Conservation (phyloP, 2,797 vertebrate genomes). For the Leucoraja ocellata region DNA sequence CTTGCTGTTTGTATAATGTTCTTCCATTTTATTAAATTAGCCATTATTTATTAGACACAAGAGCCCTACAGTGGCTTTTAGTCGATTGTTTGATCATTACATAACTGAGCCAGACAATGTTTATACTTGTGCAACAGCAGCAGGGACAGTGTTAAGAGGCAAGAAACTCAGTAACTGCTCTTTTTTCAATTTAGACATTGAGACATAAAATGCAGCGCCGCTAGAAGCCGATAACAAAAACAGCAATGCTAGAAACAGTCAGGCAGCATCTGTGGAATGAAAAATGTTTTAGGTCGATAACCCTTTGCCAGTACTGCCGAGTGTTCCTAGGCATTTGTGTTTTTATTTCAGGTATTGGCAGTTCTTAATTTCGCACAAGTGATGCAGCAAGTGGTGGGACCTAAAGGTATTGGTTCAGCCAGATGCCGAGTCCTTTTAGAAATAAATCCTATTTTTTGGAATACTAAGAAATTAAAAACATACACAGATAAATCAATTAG, state of each 20-base stretch:
- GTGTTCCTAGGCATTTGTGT: no score
- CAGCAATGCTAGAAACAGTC: no score
- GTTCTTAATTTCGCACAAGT: no score
- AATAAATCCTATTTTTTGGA: neutral
- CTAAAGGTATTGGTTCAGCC: neutral
- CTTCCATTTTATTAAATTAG: neutral
- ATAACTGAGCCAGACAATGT: neutral
- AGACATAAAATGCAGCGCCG: no score
- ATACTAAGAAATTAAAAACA: neutral
- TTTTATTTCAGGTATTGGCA: neutral
- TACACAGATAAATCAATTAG: neutral
- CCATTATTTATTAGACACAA: neutral
- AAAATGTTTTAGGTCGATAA: no score
- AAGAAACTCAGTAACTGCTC: neutral
- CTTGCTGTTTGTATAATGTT: neutral
- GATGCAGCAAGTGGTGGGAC: neutral
- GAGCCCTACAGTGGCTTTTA: neutral
- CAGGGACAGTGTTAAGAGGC: neutral
- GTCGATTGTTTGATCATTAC: neutral
- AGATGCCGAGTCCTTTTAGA: neutral
- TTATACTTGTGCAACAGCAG: neutral
- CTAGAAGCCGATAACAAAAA: no score
- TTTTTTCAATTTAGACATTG: no score
- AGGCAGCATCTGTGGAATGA: no score
- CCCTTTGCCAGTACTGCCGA: no score